phyloP scores from a whole-genome alignment of 2,797 vertebrate genomes.

The Momotus momota region DNA sequence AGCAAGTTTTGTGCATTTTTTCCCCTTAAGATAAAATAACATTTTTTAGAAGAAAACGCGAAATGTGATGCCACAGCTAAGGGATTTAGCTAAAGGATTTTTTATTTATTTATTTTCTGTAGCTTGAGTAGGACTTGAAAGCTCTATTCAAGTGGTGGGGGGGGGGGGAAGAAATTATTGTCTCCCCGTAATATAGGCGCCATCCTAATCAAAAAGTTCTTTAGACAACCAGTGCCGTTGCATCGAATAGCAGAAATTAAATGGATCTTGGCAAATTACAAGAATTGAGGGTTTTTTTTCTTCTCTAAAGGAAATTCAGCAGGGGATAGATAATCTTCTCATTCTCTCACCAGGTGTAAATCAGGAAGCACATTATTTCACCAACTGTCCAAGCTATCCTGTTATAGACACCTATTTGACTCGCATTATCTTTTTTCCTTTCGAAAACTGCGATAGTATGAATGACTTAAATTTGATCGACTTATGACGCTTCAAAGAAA shows the following conservation, averaged over 20 bases:
- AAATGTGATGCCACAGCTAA: background rate
- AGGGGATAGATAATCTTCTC: background rate
- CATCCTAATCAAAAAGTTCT: background rate
- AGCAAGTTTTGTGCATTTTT: background rate
- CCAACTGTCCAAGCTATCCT: background rate
- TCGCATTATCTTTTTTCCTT: slow-evolving; percentile 1
- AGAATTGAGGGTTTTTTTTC: background rate
- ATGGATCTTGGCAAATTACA: background rate
- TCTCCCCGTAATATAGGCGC: background rate
- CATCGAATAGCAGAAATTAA: background rate
- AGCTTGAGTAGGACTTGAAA: background rate
- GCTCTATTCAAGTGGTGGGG: background rate
- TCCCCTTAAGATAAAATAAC: background rate
- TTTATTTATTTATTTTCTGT: background rate
- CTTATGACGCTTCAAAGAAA: background rate
- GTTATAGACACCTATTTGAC: background rate
- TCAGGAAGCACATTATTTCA: background rate
- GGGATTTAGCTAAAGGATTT: background rate
- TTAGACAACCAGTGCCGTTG: background rate
- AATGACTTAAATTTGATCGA: background rate
- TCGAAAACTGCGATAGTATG: background rate
- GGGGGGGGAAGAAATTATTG: background rate
- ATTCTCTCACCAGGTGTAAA: background rate
- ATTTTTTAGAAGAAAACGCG: background rate
- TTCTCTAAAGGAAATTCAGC: background rate